Base-by-base conservation (phyloP, 1,140 invertebrate genomes). In the Bombus breviceps region DNA sequence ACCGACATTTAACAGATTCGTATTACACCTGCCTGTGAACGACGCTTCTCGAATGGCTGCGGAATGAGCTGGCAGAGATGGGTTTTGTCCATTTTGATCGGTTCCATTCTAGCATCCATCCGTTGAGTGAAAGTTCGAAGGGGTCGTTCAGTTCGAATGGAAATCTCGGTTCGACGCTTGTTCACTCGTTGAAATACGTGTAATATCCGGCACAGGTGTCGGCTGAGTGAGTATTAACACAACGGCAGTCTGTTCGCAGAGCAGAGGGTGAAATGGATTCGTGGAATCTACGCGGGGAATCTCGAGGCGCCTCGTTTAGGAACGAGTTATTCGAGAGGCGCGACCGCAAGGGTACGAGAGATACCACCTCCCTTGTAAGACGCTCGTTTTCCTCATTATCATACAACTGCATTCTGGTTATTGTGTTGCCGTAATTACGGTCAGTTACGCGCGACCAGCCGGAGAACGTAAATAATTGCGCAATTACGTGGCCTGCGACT, bases 311-410 rank as follows among this genome's bases (percentile, higher is more conserved):
- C 72, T 85, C 83, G 78, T 85, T 85, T 37, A 74, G 69, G n/a
- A 53, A 57, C 59, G 22, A 85, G 77, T 80, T 73, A 75, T 22
- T 53, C 53, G 76, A 32, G 68, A 43, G 37, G 62, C 57, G 71
- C 57, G 68, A 83, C 85, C 81, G 59, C 81, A 84, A 62, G 79
- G 79, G 66, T 39, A 81, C 53, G 41, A 37, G 57, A 34, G 53
- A 18, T 39, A 37, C 12, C 32, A 22, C 53, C 32, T 72, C 69
- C 57, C 47, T 62, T 62, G 81, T 75, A 83, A 71, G 77, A 86
- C 81, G 85, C 81, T 72, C 77, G 75, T 81, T 87, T 75, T 59
- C 86, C 57, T 85, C 84, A 85, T 85, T 85, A 85, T 81, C 84
- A 57, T 81, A 85, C 84, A 85, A 81, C 79, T 81, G n/a, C 78